Conservation (phyloP, 2,888 invertebrate genomes). For the Iselma pallidipennis region DNA sequence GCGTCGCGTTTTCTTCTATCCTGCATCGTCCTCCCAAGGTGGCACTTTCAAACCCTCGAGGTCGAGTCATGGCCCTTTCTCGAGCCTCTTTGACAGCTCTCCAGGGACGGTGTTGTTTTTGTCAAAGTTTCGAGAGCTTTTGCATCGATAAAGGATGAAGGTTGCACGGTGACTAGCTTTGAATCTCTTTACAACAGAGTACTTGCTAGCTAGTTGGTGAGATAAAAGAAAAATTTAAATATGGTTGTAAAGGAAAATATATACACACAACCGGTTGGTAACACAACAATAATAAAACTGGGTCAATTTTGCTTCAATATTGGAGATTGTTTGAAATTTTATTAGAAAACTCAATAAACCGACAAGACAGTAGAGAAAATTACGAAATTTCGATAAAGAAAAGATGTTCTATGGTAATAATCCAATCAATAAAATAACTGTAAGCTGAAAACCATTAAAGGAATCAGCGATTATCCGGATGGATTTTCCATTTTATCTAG, state of each 20-base stretch:
- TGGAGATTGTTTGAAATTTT: neutral
- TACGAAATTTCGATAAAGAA: neutral
- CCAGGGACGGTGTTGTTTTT: slow-evolving; percentile 46
- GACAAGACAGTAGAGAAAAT: neutral
- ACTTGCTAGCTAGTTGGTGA: slow-evolving; percentile 33
- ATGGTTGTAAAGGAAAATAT: slow-evolving; percentile 9
- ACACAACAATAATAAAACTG: neutral
- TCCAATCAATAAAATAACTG: slow-evolving; percentile 41
- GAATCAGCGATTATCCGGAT: slow-evolving; percentile 53
- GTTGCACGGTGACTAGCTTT: slow-evolving; percentile 31
- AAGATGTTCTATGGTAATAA: slow-evolving; percentile 36
- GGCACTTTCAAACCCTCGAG: slow-evolving; percentile 24
- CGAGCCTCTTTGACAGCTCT: slow-evolving; percentile 38
- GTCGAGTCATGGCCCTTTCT: slow-evolving; percentile 31
- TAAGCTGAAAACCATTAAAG: slow-evolving; percentile 48
- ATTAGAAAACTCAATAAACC: neutral
- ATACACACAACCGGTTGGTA: neutral
- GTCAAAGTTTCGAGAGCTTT: slow-evolving; percentile 43
- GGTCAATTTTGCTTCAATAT: neutral
- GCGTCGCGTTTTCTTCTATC: too few relatives aligned
- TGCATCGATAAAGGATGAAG: slow-evolving; percentile 44
- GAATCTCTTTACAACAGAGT: slow-evolving; percentile 31
- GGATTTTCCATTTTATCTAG: slow-evolving; percentile 49
- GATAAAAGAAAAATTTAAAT: slow-evolving; percentile 31
- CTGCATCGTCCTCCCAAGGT: slow-evolving; percentile 19